phyloP scores from a whole-genome alignment of 2,113 vertebrate species.

The Dinomys branickii region DNA sequence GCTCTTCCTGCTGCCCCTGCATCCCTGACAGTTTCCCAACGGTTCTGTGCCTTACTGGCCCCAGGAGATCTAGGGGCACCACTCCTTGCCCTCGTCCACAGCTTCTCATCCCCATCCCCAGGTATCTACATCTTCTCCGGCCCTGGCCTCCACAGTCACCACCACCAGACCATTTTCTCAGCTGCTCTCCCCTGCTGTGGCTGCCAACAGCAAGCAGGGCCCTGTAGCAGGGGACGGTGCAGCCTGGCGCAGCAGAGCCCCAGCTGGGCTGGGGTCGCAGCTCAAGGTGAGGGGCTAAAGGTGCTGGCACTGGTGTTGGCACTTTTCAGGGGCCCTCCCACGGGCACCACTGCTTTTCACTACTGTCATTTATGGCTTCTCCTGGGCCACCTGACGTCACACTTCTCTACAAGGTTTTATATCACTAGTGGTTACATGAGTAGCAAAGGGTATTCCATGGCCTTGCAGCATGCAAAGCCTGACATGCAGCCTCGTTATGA shows the following conservation, averaged over 20 bases:
- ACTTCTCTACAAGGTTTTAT: fast-evolving
- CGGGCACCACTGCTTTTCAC: fast-evolving
- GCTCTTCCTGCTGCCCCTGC: too few species aligned
- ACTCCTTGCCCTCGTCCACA: too few species aligned
- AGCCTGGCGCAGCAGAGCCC: not conserved
- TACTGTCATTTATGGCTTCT: fast-evolving
- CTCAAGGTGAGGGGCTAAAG: not conserved
- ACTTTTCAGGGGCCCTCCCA: fast-evolving
- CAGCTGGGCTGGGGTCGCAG: too few species aligned
- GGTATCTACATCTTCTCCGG: not conserved
- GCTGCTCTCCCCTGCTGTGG: fast-evolving
- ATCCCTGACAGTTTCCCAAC: fast-evolving
- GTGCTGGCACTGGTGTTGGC: fast-evolving
- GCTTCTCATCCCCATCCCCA: fast-evolving
- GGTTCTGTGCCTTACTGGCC: too few species aligned
- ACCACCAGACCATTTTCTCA: not conserved
- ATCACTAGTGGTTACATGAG: too few species aligned
- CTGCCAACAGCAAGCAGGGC: not conserved
- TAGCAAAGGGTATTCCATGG: fast-evolving
- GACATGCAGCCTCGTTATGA: fast-evolving
- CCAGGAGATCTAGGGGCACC: not conserved
- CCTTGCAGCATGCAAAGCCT: fast-evolving
- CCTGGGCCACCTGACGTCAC: fast-evolving
- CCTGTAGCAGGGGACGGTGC: not conserved
- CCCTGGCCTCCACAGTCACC: fast-evolving